phyloP scores from a whole-genome alignment of 2,888 invertebrate species.

The Malacosoma neustria region DNA sequence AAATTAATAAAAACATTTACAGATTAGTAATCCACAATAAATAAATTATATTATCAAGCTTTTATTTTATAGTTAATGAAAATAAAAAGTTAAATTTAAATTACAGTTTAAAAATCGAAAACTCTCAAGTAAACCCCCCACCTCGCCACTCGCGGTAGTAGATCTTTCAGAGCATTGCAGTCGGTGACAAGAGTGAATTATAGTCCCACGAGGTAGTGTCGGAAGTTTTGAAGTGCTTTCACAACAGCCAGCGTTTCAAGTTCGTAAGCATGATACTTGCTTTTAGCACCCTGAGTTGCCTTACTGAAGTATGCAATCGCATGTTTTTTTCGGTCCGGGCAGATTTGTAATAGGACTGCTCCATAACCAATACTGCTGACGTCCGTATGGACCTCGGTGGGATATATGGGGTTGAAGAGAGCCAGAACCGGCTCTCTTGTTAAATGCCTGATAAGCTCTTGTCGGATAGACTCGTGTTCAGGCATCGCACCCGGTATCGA shows the following conservation, averaged over 20 bases:
- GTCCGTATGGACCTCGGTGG: conserved; percentile 11
- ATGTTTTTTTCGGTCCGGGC: conserved; percentile 3
- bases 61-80: too few relatives aligned
- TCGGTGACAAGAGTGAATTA: conserved; percentile 19
- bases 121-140: conserved; percentile 22
- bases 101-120: conserved; percentile 15
- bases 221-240: conserved; percentile 15
- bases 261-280: conserved; percentile 16
- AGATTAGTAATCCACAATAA: too few relatives aligned
- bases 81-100: too few relatives aligned
- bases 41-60: too few relatives aligned
- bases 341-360: conserved; percentile 9
- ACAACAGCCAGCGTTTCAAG: conserved; percentile 14
- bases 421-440: conserved; percentile 11
- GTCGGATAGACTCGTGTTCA: conserved; percentile 4
- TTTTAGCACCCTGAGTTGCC: conserved; percentile 12
- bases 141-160: conserved; percentile 16
- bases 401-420: too few relatives aligned
- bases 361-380: conserved; percentile 7
- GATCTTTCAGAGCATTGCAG: conserved; percentile 21
- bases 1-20: too few relatives aligned
- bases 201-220: conserved; percentile 15
- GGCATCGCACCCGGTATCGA: too few relatives aligned
- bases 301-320: conserved; percentile 12
- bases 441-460: conserved; percentile 4